Percentiles rank a stretch among this genome's conserved stretches.
phyloP scores from a whole-genome alignment of 2,113 vertebrate species.

The Vulpes lagopus region DNA sequence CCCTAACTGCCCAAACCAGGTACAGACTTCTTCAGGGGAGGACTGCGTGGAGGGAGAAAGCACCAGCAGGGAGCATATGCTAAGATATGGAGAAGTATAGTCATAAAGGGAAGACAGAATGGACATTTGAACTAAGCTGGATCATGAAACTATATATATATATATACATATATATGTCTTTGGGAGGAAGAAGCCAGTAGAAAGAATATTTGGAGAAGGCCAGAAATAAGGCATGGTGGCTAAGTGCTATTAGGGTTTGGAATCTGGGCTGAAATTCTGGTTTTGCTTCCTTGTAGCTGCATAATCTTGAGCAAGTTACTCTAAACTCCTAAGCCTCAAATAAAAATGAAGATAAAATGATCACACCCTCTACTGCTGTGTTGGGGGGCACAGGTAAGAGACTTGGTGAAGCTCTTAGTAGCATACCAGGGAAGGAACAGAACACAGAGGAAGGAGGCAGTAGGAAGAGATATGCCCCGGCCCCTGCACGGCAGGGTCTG shows the following conservation, averaged over 20 bases:
- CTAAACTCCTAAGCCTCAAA: background rate
- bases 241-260: background rate
- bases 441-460: background rate
- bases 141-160: background rate
- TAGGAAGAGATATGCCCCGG: background rate
- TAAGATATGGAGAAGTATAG: background rate
- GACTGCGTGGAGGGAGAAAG: background rate
- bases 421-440: accelerated
- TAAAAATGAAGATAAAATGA: background rate
- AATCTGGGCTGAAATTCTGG: background rate
- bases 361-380: background rate
- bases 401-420: background rate
- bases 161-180: too few relatives aligned
- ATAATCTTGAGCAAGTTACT: background rate
- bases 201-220: background rate
- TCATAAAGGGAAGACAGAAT: background rate
- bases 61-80: accelerated
- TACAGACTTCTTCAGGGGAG: background rate
- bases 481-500: accelerated
- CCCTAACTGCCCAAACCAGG: background rate
- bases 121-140: background rate
- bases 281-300: background rate
- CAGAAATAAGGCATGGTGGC: background rate
- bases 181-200: background rate
- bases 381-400: background rate